Evolutionary conservation across 2,113 vertebrate species (phyloP), one percentile per base, ranked within the genome.

Genomic region (Elaphurus davidianus): DNA sequence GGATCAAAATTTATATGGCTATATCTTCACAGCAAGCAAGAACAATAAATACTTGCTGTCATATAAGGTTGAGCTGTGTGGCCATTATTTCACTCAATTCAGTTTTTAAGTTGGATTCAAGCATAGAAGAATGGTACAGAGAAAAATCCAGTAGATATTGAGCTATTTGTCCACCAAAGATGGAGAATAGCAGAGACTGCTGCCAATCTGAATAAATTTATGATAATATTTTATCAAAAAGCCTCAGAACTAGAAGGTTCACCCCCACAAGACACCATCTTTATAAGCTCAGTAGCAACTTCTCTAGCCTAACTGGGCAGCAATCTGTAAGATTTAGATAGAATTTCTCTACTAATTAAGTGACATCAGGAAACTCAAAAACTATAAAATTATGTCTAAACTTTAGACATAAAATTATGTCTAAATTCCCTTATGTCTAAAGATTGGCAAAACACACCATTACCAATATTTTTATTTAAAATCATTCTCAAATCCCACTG

Each of bases 401-500:
- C 57, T 59, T 55, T 28, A 12, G 13, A 78, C 54, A 47, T 14
- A 90, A 81, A 89, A 91, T 16, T 43, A 54, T 57, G 33, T 36
- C 30, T 64, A 64, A n/a, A 67, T 33, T n/a, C 16, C 33, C n/a
- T 71, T 36, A 71, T 12, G 19, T 71, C n/a, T 40, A 91, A 90
- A 83, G 33, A 43, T 54, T 30, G 96, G 78, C 33, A 92, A 92
- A 89, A 81, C 30, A 90, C 23, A 89, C 11, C 60, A 2, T 52
- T 64, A 87, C 16, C 59, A 91, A 67, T 45, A 62, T 45, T 86
- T 94, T 83, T 94, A 94, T 52, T 84, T 85, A 74, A 86, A 88
- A 92, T 43, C 6, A 67, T 96, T 92, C 45, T 87, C 13, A 96
- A 96, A 67, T 84, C 88, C 74, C 19, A 94, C 60, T n/a, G 64